Evolutionary conservation across 2,113 vertebrate species (phyloP).

Genomic region (Ammospiza nelsoni): DNA sequence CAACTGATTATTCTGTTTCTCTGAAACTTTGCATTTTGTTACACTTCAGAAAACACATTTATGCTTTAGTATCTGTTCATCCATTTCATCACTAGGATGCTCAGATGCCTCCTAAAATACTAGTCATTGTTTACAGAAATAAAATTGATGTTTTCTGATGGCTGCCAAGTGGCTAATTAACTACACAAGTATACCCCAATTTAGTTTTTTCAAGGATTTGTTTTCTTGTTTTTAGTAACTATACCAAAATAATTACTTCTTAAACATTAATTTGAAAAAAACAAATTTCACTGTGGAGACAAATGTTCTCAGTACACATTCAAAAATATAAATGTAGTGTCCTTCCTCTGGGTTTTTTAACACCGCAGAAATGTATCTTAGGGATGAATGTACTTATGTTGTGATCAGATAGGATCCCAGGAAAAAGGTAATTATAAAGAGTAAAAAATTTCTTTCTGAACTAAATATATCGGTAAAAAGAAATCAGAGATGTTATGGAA

Average conservation of each 20-base stretch:
- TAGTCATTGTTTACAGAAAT: background rate
- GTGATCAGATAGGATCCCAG: background rate
- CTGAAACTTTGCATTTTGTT: background rate
- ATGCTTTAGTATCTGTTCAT: background rate
- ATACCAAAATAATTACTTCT: background rate
- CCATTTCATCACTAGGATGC: background rate
- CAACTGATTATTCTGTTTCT: background rate
- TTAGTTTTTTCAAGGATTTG: background rate
- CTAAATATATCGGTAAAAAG: background rate
- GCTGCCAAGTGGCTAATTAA: conserved; percentile 18
- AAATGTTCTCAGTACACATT: background rate
- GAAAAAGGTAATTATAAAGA: background rate
- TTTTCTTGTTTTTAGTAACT: background rate
- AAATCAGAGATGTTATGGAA: background rate
- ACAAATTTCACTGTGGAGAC: background rate
- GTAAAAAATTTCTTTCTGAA: background rate
- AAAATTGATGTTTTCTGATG: background rate
- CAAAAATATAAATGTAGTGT: background rate
- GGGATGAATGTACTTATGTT: background rate
- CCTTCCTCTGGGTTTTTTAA: background rate
- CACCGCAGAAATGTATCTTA: background rate
- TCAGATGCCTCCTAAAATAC: conserved; percentile 10
- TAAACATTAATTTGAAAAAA: background rate
- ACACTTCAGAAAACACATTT: background rate
- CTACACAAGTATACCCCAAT: background rate